Conservation (phyloP, 2,888 invertebrate species). For the Eugnorisma glareosa region DNA sequence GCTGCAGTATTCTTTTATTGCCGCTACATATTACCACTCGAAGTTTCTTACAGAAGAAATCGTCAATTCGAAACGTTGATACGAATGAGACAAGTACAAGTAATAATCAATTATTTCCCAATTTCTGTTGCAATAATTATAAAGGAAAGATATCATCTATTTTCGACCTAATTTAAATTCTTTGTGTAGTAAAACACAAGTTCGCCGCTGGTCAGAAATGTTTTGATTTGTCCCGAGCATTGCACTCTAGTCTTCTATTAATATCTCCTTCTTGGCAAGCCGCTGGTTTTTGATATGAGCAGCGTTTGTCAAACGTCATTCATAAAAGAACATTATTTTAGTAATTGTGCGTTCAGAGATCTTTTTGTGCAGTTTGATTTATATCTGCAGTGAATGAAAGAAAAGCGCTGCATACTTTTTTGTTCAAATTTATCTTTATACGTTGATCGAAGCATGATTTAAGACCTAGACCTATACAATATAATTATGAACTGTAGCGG, state of each 20-base stretch:
- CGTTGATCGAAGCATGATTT: background rate
- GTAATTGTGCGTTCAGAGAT: background rate
- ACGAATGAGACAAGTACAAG: background rate
- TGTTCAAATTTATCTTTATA: background rate
- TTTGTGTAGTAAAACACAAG: slow-evolving; percentile 31
- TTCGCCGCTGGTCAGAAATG: slow-evolving; percentile 56
- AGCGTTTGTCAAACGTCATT: slow-evolving; percentile 67
- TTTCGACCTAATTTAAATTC: slow-evolving; percentile 5
- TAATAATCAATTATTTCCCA: background rate
- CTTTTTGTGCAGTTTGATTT: slow-evolving; percentile 7
- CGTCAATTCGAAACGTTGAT: background rate
- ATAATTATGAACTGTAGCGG: background rate
- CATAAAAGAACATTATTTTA: slow-evolving; percentile 55
- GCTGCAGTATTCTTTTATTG: no score
- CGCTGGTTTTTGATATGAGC: slow-evolving; percentile 63
- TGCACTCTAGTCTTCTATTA: slow-evolving; percentile 79
- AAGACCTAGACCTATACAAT: no score
- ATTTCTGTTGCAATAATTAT: background rate
- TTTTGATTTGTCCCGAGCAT: slow-evolving; percentile 77
- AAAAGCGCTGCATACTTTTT: background rate
- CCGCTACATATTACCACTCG: no score
- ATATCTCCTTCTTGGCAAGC: slow-evolving; percentile 76
- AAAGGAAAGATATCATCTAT: background rate
- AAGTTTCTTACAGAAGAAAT: background rate
- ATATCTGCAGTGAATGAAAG: background rate